Evolutionary conservation across 2,797 vertebrate species (phyloP).

Genomic region (Allobates femoralis): DNA sequence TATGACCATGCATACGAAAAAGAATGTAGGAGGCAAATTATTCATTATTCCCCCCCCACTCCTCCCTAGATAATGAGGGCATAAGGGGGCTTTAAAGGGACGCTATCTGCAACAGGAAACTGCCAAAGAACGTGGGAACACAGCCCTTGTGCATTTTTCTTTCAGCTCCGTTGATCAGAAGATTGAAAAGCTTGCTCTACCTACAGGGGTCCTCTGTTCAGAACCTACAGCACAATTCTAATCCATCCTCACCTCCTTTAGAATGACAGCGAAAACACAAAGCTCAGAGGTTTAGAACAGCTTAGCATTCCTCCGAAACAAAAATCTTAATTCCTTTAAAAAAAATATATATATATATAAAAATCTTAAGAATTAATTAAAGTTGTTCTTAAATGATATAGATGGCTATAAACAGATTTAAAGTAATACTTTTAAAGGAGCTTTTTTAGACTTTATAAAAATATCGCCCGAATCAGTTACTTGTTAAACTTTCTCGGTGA

Average conservation of each 20-base stretch:
- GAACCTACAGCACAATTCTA: conserved; percentile 82
- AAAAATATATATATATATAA: too few relatives aligned
- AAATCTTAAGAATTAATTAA: conserved; percentile 74
- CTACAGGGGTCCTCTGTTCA: conserved; percentile 82
- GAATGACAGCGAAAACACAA: conserved; percentile 83
- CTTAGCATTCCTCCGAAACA: conserved; percentile 79
- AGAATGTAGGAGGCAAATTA: conserved; percentile 77
- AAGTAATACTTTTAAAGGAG: conserved; percentile 67
- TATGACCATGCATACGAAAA: conserved; percentile 79
- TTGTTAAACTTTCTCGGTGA: conserved; percentile 61
- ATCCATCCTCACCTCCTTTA: conserved; percentile 82
- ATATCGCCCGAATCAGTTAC: conserved; percentile 56
- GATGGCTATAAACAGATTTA: conserved; percentile 70
- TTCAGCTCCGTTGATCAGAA: conserved; percentile 88
- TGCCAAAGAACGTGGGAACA: conserved; percentile 85
- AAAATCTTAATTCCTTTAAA: conserved; percentile 73
- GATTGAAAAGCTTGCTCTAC: conserved; percentile 80
- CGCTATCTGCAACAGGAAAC: conserved; percentile 80
- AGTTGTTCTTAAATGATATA: conserved; percentile 72
- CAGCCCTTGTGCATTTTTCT: conserved; percentile 81
- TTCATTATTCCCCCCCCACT: conserved; percentile 72
- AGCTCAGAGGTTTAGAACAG: conserved; percentile 76
- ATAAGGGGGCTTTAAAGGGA: conserved; percentile 76
- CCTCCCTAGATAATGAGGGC: conserved; percentile 73
- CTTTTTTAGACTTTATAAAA: conserved; percentile 48